Evolutionary conservation across 2,797 vertebrate species (phyloP).

Genomic region (Diplodus sargus): DNA sequence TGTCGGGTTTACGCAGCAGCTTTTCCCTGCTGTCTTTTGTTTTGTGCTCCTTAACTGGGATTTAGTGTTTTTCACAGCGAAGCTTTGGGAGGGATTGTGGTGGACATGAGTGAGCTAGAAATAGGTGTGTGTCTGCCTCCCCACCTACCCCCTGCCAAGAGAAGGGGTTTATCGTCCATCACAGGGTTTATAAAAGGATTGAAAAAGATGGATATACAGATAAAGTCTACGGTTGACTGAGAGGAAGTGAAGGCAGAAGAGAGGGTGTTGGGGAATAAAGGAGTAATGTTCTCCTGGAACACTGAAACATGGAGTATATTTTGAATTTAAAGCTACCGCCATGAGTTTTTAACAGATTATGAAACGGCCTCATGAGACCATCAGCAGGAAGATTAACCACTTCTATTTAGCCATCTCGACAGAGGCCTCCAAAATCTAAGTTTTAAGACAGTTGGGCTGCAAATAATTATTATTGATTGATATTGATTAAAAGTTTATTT

Average conservation of each 20-base stretch:
- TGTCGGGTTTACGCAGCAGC: slow-evolving; percentile 37
- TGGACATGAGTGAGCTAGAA: slow-evolving; percentile 33
- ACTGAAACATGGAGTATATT: background rate
- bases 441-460: too few species aligned
- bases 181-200: slow-evolving; percentile 50
- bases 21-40: slow-evolving; percentile 39
- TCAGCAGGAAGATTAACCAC: too few species aligned
- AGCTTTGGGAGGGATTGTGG: slow-evolving; percentile 50
- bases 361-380: too few species aligned
- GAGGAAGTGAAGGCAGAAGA: background rate
- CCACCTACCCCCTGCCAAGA: background rate
- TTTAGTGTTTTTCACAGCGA: slow-evolving; percentile 52
- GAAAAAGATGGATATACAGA: slow-evolving; percentile 43
- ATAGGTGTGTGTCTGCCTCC: slow-evolving; percentile 35
- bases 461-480: too few species aligned
- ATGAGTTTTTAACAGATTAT: too few species aligned
- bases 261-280: slow-evolving; percentile 1
- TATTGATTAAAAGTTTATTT: too few species aligned
- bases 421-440: too few species aligned
- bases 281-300: slow-evolving; percentile 9
- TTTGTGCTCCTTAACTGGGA: slow-evolving; percentile 56
- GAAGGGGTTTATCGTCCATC: slow-evolving; percentile 58
- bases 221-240: slow-evolving; percentile 23
- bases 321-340: background rate
- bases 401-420: too few species aligned